A percentile compares a stretch with the other conserved stretches of the same genome.
Conservation (phyloP, 2,113 vertebrate genomes). For the Strix uralensis region DNA sequence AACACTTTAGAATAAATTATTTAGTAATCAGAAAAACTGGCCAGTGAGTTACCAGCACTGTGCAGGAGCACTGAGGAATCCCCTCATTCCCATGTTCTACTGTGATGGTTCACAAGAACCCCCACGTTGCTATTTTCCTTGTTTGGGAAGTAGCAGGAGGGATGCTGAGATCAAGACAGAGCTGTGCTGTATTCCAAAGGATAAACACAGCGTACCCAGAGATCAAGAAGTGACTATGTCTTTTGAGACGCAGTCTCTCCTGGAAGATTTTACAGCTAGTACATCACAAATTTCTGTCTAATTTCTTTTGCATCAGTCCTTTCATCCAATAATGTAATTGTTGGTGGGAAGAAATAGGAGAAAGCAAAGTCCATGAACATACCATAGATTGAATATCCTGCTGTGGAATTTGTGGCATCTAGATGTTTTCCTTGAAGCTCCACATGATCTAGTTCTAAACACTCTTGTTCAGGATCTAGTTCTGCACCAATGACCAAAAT, state of each 20-base stretch:
- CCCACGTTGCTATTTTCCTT: not conserved
- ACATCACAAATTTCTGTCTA: not conserved
- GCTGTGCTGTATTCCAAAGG: not conserved
- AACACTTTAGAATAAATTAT: not conserved
- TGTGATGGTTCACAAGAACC: not conserved
- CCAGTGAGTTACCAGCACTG: not conserved
- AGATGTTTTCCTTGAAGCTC: slow-evolving; percentile 87
- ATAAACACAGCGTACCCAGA: not conserved
- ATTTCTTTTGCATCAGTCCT: not conserved
- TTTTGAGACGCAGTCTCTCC: not conserved
- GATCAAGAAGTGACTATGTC: not conserved
- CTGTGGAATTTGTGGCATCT: slow-evolving; percentile 93
- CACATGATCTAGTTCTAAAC: slow-evolving; percentile 81
- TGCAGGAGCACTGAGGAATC: not conserved
- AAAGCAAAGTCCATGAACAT: not conserved
- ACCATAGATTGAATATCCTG: slow-evolving; percentile 96
- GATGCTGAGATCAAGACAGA: not conserved
- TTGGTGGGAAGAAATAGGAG: not conserved
- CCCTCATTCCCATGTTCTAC: rapidly evolving
- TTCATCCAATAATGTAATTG: not conserved
- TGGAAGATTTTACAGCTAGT: not conserved
- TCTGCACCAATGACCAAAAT: slow-evolving; percentile 89
- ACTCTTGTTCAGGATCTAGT: slow-evolving; percentile 83
- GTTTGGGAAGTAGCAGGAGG: not conserved
- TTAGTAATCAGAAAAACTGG: not conserved